phyloP scores from a whole-genome alignment of 2,888 invertebrate species.

The Caenorhabditis sp. region DNA sequence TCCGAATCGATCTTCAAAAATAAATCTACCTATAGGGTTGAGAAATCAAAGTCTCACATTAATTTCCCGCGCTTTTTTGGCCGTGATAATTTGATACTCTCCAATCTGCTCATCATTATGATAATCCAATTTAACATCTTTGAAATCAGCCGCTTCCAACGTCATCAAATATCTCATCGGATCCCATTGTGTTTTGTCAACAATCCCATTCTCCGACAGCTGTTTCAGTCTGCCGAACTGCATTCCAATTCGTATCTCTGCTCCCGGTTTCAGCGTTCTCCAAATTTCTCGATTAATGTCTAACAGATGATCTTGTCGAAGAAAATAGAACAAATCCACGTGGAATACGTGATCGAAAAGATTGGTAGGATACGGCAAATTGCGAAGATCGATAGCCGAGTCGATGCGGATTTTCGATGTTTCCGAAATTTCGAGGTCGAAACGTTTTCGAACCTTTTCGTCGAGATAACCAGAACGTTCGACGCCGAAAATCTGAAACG shows the following conservation, averaged over 20 bases:
- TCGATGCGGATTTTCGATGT: slow-evolving; percentile 53
- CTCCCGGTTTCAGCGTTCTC: slow-evolving; percentile 60
- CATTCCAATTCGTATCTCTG: slow-evolving; percentile 56
- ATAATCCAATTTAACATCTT: slow-evolving; percentile 55
- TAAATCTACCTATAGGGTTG: not conserved
- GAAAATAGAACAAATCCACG: slow-evolving; percentile 67
- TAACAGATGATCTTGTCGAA: slow-evolving; percentile 47
- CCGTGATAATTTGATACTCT: slow-evolving; percentile 54
- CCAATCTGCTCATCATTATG: slow-evolving; percentile 22
- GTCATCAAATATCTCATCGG: slow-evolving; percentile 55
- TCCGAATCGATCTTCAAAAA: slow-evolving; percentile 13
- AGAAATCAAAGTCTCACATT: slow-evolving; percentile 9
- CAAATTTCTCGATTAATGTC: slow-evolving; percentile 58
- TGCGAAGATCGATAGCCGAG: slow-evolving; percentile 45
- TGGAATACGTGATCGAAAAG: slow-evolving; percentile 64
- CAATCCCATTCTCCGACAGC: slow-evolving; percentile 48
- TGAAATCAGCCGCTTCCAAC: slow-evolving; percentile 58
- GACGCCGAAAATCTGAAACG: slow-evolving; percentile 56
- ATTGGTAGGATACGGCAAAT: slow-evolving; percentile 64
- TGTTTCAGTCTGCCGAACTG: slow-evolving; percentile 52
- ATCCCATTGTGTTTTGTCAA: slow-evolving; percentile 55
- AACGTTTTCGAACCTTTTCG: slow-evolving; percentile 45
- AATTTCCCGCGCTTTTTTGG: slow-evolving; percentile 42
- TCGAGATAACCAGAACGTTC: slow-evolving; percentile 65
- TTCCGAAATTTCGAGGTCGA: slow-evolving; percentile 57